Evolutionary conservation across 92 coral and sea anemone species (phyloP), one percentile per base, ranked within the genome.

Genomic region (Porites rus): DNA sequence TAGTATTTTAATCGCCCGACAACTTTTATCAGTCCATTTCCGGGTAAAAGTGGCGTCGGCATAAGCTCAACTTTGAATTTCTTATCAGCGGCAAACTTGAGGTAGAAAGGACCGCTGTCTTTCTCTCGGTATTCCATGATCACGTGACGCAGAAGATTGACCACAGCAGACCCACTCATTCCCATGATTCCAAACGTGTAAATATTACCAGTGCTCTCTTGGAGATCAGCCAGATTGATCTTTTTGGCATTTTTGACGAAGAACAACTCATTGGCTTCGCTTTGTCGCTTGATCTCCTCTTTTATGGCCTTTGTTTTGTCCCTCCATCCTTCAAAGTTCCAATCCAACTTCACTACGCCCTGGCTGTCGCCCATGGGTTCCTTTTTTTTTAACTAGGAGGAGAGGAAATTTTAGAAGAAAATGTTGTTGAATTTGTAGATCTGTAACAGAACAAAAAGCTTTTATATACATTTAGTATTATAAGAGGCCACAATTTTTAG

Each of bases 51-150:
- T 6, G 93, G 86, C 3, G 98, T 95, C 31, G 98, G 98, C 76
- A 95, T 89, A 25, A 95, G 80, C 76, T 95, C 98, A 51, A 95
- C 53, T 63, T 88, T 95, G 74, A 95, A 95, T 70, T 93, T 95
- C 75, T 95, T 95, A 78, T 95, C 98, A 51, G 94, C 96, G 66
- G 96, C 98, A 74, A 93, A 93, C 77, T 95, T 94, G 78, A 95
- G 84, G 69, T 69, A 93, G 74, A 88, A 95, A 38, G 98, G 98
- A 43, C 96, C 96, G 25, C 83, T 75, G 66, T 83, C 93, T 22
- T 78, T 84, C 51, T 88, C 89, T 50, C 93, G 90, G 74, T 88
- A 83, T 60, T 90, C 93, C 76, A 61, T 25, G 73, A 91, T 93
- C 10, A 95, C 82, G 53, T 90, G 72, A 56, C 94, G 84, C 63